Conservation (phyloP, 2,888 invertebrate species). For the Eupithecia abbreviata region DNA sequence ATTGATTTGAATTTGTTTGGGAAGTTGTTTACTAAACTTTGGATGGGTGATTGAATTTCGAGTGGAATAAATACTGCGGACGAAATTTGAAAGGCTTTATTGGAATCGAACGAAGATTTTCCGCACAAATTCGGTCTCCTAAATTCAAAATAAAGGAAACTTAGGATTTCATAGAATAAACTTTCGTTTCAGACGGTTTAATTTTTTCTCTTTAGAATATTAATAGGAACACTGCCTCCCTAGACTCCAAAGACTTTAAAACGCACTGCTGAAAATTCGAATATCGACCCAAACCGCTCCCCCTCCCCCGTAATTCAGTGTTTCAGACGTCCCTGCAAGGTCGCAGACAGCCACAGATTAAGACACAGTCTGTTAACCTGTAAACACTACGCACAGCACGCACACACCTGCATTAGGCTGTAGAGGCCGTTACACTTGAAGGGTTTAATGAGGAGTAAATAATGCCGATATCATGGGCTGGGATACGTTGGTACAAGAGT, state of each 20-base stretch:
- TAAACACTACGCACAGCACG: conserved; percentile 51
- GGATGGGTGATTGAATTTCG: conserved; percentile 51
- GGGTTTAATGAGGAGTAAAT: conserved; percentile 36
- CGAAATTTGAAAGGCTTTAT: conserved; percentile 22
- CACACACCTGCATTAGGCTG: conserved; percentile 49
- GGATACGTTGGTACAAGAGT: neutral
- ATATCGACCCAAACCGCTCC: conserved; percentile 17
- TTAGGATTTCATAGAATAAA: neutral
- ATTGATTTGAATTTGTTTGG: conserved; percentile 31
- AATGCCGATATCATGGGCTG: neutral
- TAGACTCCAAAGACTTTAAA: neutral
- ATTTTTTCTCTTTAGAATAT: neutral
- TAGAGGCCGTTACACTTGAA: conserved; percentile 61
- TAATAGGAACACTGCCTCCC: neutral
- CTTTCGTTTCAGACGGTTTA: neutral
- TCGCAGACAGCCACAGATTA: conserved; percentile 68
- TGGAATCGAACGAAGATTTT: neutral
- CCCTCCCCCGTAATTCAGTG: conserved; percentile 56
- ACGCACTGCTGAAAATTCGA: conserved; percentile 19
- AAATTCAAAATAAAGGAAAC: neutral
- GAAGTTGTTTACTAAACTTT: conserved; percentile 48
- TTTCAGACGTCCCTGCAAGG: conserved; percentile 80
- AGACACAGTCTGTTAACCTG: conserved; percentile 19
- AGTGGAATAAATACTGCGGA: conserved; percentile 38
- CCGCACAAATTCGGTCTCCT: neutral